These are phyloP conservation scores for Ypsolopha sequella DNA, from an alignment of 2,888 invertebrate species.

Conservation along the genomic window DNA sequence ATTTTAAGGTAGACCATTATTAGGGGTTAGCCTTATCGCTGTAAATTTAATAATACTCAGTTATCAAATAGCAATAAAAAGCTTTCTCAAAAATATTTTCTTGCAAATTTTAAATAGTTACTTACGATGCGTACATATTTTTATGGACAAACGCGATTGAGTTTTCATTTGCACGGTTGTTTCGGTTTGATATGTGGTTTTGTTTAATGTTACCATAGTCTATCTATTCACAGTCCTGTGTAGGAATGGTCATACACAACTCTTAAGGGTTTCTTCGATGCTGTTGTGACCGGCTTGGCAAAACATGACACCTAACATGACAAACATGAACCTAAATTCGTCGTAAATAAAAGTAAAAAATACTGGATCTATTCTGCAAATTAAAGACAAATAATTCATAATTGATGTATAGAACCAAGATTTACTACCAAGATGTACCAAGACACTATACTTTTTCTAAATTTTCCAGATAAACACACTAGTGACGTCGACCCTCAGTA, in stretches of 20 bases:
- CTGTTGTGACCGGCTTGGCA: neutral
- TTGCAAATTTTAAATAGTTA: neutral
- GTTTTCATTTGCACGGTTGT: neutral
- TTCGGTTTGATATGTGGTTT: neutral
- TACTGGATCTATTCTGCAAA: neutral
- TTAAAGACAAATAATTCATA: neutral
- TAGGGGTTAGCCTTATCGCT: too few species aligned
- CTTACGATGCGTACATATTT: neutral
- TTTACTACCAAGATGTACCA: neutral
- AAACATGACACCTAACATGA: too few species aligned
- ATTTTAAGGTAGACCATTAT: too few species aligned
- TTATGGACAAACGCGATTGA: neutral
- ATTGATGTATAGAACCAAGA: too few species aligned
- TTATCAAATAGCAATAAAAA: too few species aligned
- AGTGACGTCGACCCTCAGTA: slow-evolving; percentile 29
- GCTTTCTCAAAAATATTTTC: slow-evolving; percentile 6
- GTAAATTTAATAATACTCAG: too few species aligned
- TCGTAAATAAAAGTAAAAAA: neutral
- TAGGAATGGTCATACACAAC: neutral
- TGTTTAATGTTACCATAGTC: too few species aligned
- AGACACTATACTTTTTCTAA: neutral
- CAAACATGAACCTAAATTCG: neutral
- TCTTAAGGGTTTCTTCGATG: neutral
- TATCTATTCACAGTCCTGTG: neutral
- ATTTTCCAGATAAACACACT: slow-evolving; percentile 35